These are phyloP conservation scores for Delia radicum DNA, from an alignment of 1,140 invertebrate genomes.

Conservation along the genomic window DNA sequence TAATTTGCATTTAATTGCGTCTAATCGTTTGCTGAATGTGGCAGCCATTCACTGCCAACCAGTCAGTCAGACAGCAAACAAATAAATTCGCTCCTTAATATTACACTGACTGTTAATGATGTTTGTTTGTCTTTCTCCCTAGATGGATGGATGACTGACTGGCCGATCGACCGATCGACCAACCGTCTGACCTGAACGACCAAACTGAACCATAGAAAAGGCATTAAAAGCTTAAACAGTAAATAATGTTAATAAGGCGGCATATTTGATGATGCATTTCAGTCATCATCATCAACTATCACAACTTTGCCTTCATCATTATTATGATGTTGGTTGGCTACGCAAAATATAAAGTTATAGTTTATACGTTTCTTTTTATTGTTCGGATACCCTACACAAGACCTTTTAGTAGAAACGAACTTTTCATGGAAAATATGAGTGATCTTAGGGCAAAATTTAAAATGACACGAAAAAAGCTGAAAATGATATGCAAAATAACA, in stretches of 20 bases:
- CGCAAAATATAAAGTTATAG: no score
- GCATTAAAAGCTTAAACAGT: background rate
- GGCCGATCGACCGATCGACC: background rate
- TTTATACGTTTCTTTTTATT: no score
- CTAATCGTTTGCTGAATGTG: background rate
- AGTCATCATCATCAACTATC: background rate
- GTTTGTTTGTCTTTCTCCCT: no score
- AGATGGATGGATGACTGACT: no score
- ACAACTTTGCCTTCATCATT: background rate
- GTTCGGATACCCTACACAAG: background rate
- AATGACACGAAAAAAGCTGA: no score
- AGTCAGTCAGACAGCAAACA: background rate
- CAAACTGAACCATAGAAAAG: background rate
- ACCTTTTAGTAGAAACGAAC: no score
- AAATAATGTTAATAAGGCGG: background rate
- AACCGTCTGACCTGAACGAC: background rate
- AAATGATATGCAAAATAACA: no score
- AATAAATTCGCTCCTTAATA: no score
- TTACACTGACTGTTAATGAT: no score
- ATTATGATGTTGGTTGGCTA: background rate
- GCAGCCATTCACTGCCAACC: background rate
- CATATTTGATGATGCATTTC: background rate
- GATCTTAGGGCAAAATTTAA: no score
- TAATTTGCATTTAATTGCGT: conserved; percentile 20
- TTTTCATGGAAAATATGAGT: no score